Conservation (phyloP, 2,888 invertebrate genomes). For the Shargacucullia verbasci region DNA sequence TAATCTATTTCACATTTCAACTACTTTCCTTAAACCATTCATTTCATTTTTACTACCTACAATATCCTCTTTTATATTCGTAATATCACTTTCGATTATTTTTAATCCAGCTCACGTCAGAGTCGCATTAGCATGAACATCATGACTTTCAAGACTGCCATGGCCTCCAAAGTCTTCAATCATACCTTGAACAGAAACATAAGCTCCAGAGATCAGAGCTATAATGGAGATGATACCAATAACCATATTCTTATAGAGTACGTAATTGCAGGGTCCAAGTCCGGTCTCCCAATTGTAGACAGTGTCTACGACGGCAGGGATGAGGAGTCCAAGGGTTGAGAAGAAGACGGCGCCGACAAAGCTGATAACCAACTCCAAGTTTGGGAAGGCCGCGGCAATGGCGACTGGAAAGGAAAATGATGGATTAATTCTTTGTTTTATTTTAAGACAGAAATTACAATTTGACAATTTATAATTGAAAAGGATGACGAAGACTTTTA, state of each 20-base stretch:
- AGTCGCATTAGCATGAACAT: conserved; percentile 49
- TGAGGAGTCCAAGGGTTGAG: conserved; percentile 92
- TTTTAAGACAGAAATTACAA: no score
- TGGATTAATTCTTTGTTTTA: not conserved
- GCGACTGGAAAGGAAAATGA: conserved; percentile 83
- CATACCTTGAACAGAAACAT: conserved; percentile 77
- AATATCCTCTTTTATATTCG: not conserved
- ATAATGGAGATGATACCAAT: conserved; percentile 73
- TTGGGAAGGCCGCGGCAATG: conserved; percentile 94
- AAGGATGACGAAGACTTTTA: no score
- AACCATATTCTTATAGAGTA: conserved; percentile 90
- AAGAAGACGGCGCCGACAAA: conserved; percentile 95
- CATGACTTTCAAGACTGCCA: conserved; percentile 26
- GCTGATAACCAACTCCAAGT: conserved; percentile 96
- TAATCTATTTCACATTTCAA: no score
- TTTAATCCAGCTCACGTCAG: conserved; percentile 44
- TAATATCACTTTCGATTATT: not conserved
- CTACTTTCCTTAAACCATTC: no score
- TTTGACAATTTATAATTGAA: no score
- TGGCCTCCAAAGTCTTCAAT: conserved; percentile 70
- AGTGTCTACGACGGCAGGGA: conserved; percentile 93
- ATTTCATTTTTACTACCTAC: no score
- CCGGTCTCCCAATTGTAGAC: conserved; percentile 91
- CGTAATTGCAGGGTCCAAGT: conserved; percentile 91
- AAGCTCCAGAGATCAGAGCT: conserved; percentile 78